Base-by-base conservation (phyloP, 2,113 vertebrate species). In the Paramisgurnus dabryanus region DNA sequence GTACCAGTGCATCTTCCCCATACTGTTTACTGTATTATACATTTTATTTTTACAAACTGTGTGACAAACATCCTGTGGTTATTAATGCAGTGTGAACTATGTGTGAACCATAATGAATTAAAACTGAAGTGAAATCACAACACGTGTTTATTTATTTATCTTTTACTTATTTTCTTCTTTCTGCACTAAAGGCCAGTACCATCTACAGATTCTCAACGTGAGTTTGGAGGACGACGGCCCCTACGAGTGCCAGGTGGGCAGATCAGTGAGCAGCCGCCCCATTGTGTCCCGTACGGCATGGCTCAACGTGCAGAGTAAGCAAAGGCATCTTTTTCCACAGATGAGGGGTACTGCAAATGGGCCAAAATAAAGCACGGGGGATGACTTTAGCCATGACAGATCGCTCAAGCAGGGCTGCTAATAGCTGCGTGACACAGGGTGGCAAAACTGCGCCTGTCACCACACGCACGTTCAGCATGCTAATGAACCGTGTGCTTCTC, bases 191-290 rank as follows among this genome's bases (percentile, higher is more conserved):
- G 93, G 91, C 5, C 89, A 93, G 63, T 90, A 90, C 85, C 77
- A 94, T 86, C 89, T 94, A 12, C 88, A 90, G 82, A 93, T 93
- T 60, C 83, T 91, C 74, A 84, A 89, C 0, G 83, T 84, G 7
- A 78, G 82, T 64, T 85, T 93, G 76, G 91, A 92, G 64, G 93
- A 94, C 22, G 93, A 94, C 3, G 81, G 82, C 47, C 13, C 61
- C 49, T 94, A 89, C 22, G 87, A 93, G 75, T 93, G 93, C 87
- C 93, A 94, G 86, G 92, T 86, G n/a, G 87, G 90, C 18, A 89
- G 39, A 8, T 91, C 93, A 0, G 88, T 89, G 80, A 91, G 76
- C 86, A 91, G 89, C n/a, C 40, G 2, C 7, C 87, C 88, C 11
- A 88, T 92, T 60, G 64, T 91, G 82, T 93, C 93, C 67, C 85